Percentiles rank a stretch among this genome's conserved stretches.
Evolutionary conservation across 1,140 invertebrate genomes (phyloP).

Genomic region (Drosophila nigrodunni): DNA sequence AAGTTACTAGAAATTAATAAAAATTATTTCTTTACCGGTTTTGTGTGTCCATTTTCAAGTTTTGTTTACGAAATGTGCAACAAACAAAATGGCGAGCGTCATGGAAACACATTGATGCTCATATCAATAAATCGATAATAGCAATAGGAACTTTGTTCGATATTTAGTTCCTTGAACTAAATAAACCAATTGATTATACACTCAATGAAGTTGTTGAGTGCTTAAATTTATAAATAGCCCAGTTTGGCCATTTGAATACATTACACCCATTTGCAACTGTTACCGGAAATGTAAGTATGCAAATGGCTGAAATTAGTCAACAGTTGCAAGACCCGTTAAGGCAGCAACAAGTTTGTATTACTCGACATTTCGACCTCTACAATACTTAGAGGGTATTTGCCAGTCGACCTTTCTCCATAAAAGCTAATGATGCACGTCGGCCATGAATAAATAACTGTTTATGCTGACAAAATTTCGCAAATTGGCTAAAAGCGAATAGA

Average conservation of each 20-base stretch:
- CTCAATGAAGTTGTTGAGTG: not conserved
- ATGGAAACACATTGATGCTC: constrained; percentile 1
- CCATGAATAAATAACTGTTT: constrained; percentile 3
- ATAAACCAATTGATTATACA: not conserved
- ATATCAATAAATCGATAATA: not conserved
- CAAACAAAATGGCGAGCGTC: not conserved
- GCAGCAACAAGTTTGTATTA: constrained; percentile 9
- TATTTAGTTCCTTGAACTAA: constrained; percentile 1
- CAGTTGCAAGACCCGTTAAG: constrained; percentile 13
- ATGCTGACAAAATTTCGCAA: not conserved
- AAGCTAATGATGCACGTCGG: constrained; percentile 1
- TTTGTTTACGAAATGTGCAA: not conserved
- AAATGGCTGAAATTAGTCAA: not conserved
- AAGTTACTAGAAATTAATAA: not conserved
- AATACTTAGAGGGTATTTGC: constrained; percentile 1
- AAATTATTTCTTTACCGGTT: not conserved
- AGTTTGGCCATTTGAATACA: not conserved
- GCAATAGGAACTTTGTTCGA: not conserved
- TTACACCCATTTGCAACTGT: constrained; percentile 3
- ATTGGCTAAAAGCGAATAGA: not conserved
- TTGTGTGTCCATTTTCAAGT: not conserved
- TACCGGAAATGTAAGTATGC: constrained; percentile 13
- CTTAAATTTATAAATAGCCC: no score
- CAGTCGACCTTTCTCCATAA: constrained; percentile 7
- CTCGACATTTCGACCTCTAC: not conserved